These are phyloP conservation scores for Rhodeus uyekii DNA, from an alignment of 2,797 vertebrate species.

Conservation along the genomic window DNA sequence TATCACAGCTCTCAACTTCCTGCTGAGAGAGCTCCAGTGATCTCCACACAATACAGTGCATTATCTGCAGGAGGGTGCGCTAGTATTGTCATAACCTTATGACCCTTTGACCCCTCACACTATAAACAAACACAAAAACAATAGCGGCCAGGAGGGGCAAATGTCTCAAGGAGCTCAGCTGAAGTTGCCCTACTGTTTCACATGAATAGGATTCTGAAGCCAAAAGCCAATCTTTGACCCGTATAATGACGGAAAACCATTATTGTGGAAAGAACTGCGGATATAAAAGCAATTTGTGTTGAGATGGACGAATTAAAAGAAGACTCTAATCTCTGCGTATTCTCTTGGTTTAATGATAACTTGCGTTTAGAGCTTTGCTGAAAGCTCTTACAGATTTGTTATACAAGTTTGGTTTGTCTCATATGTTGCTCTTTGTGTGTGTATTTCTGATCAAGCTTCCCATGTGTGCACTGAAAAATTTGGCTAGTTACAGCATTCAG, in stretches of 20 bases:
- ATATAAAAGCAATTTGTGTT: background rate
- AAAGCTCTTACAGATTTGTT: background rate
- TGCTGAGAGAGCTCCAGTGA: slow-evolving; percentile 60
- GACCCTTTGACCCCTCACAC: slow-evolving; percentile 62
- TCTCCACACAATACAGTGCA: slow-evolving; percentile 64
- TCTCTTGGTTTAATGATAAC: background rate
- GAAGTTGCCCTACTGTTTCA: background rate
- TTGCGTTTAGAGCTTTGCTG: background rate
- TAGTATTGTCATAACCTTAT: slow-evolving; percentile 69
- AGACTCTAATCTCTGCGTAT: background rate
- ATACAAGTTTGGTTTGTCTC: background rate
- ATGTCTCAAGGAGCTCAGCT: background rate
- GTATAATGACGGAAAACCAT: slow-evolving; percentile 32
- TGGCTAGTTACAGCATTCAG: background rate
- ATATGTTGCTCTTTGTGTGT: background rate
- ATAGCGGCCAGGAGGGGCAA: background rate
- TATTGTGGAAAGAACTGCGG: slow-evolving; percentile 10
- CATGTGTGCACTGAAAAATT: background rate
- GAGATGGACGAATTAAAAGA: background rate
- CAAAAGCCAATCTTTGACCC: background rate
- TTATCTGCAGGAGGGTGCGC: slow-evolving; percentile 64
- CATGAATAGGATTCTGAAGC: background rate
- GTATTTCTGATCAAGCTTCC: background rate
- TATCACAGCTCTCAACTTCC: slow-evolving; percentile 67
- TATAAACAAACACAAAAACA: slow-evolving; percentile 6